Conservation (phyloP, 2,797 vertebrate genomes). For the Rhodeus uyekii region DNA sequence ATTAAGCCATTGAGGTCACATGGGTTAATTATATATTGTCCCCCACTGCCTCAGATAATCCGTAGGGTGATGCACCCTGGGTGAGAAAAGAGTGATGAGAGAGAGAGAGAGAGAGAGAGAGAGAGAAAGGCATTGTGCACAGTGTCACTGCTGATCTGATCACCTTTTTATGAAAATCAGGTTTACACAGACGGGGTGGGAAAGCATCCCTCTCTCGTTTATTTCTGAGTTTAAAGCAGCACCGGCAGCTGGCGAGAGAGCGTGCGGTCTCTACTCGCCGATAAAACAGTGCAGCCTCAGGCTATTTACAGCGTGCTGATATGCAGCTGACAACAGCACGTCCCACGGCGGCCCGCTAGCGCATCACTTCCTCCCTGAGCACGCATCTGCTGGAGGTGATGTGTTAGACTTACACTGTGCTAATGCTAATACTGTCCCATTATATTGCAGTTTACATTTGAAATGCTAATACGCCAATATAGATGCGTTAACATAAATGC, state of each 20-base stretch:
- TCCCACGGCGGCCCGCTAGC: constrained; percentile 53
- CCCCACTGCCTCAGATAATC: constrained; percentile 83
- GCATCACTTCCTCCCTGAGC: constrained; percentile 58
- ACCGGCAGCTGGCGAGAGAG: constrained; percentile 64
- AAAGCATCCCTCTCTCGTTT: constrained; percentile 51
- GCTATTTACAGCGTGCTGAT: constrained; percentile 68
- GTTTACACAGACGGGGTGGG: constrained; percentile 49
- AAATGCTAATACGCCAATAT: constrained; percentile 33
- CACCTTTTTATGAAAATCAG: constrained; percentile 64
- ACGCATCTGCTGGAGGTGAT: constrained; percentile 57
- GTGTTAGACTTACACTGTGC: constrained; percentile 48
- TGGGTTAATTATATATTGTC: constrained; percentile 90
- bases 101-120: background rate
- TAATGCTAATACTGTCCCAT: constrained; percentile 45
- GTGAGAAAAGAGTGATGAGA: constrained; percentile 54
- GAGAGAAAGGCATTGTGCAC: constrained; percentile 49
- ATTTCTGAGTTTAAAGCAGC: constrained; percentile 62
- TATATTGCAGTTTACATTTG: constrained; percentile 45
- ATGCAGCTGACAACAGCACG: constrained; percentile 65
- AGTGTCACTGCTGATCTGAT: constrained; percentile 62
- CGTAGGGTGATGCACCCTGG: constrained; percentile 79
- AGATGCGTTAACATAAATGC: constrained; percentile 44
- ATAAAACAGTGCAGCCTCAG: constrained; percentile 63
- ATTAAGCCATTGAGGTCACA: constrained; percentile 84
- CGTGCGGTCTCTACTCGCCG: constrained; percentile 57